Base-by-base conservation (phyloP, 2,113 vertebrate genomes). In the Varanus komodoensis region DNA sequence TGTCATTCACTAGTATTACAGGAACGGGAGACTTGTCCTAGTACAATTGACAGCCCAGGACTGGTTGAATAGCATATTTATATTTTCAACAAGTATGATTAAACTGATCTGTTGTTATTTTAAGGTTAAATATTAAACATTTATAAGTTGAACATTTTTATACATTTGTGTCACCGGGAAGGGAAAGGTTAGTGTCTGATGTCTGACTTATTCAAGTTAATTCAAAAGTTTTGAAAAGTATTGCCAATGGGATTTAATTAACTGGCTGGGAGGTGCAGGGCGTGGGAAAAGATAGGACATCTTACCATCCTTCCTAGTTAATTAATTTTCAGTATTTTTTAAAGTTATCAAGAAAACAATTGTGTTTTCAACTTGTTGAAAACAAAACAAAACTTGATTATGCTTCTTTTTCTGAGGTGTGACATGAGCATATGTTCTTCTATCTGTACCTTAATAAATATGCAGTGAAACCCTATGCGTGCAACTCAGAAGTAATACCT, bases 11-110 rank as follows among this genome's bases (percentile, higher is more conserved):
- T 87, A 92, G 73, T 91, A 94, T 86, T 79, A 83, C 1, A 71
- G 23, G 50, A 83, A 88, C 82, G 68, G 83, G 84, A 91, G 84
- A 84, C 91, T 89, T 93, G 95, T 84, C 93, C 71, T 91, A 78
- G 9, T 52, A 81, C 0, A 5, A 5, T 80, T 92, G 89, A 29
- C 69, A 92, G 78, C 82, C 90, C 21, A 86, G 92, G 23, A n/a
- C 44, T 90, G 92, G 86, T 14, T 86, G 84, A 93, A 85, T 85
- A 82, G 81, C 81, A 38, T 85, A 44, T 44, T 44, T 44, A 44
- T 44, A 44, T 44, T 44, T 44, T 44, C 3, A 44, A 44, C 38
- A 44, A 44, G 38, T 44, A 44, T 44, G 38, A 44, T 44, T 44
- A 44, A 44, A 44, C 38, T 44, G 38, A 44, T 44, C 38, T 44